Conservation (phyloP, 2,888 invertebrate species). For the Odontocerum albicorne region DNA sequence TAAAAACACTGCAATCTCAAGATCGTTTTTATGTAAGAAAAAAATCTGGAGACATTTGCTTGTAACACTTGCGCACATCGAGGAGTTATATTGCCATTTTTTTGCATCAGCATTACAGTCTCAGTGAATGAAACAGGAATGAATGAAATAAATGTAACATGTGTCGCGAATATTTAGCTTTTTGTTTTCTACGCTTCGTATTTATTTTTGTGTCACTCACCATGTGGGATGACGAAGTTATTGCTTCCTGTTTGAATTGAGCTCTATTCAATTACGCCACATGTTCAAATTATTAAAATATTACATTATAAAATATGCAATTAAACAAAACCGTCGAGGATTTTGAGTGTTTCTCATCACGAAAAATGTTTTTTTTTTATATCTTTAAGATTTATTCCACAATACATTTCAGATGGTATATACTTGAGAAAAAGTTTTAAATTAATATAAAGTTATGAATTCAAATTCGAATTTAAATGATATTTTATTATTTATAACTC, state of each 20-base stretch:
- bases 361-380: no score
- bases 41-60: constrained; percentile 9
- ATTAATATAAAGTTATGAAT: no score
- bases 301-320: neutral
- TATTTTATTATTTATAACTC: no score
- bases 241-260: constrained; percentile 24
- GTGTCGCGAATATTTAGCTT: constrained; percentile 23
- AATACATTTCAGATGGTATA: no score
- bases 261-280: constrained; percentile 3
- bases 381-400: no score
- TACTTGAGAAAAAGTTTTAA: no score
- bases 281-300: constrained; percentile 1
- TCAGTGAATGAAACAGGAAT: constrained; percentile 24
- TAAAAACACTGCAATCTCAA: constrained; percentile 10
- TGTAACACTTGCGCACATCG: no score
- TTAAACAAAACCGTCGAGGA: neutral
- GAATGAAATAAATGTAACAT: constrained; percentile 22
- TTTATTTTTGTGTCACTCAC: constrained; percentile 17
- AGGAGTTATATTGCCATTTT: no score
- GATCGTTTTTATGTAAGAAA: constrained; percentile 8
- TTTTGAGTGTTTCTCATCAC: neutral
- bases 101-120: no score
- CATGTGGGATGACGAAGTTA: constrained; percentile 23
- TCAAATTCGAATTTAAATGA: no score
- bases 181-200: constrained; percentile 8